Conservation (phyloP, 2,113 vertebrate genomes). For the Cervus canadensis region DNA sequence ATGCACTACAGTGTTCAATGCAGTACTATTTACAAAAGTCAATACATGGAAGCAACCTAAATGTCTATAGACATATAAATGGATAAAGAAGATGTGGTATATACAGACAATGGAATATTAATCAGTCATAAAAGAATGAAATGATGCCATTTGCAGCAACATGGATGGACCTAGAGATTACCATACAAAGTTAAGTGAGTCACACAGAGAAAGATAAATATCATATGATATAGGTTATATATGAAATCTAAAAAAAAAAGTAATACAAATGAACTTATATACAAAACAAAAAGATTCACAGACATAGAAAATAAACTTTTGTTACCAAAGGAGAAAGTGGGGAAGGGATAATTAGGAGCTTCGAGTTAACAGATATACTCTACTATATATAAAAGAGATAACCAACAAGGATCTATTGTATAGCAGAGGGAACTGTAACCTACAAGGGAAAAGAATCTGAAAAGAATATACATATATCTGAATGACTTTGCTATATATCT, state of each 20-base stretch:
- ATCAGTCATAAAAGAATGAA: background rate
- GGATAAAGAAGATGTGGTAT: background rate
- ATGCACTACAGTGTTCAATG: background rate
- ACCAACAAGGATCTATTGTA: background rate
- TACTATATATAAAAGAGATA: background rate
- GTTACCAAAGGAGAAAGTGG: background rate
- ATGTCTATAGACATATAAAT: no score
- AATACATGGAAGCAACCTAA: background rate
- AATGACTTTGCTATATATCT: background rate
- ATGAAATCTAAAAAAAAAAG: background rate
- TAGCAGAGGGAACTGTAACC: background rate
- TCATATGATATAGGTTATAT: background rate
- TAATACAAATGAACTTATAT: background rate
- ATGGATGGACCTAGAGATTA: background rate
- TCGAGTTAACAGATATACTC: background rate
- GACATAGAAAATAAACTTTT: background rate
- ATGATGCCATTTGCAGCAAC: background rate
- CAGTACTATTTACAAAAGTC: background rate
- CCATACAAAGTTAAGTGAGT: background rate
- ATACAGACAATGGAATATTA: background rate
- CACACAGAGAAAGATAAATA: background rate
- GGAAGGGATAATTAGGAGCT: background rate
- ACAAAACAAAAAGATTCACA: background rate
- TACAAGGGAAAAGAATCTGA: background rate
- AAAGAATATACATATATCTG: background rate